Percentiles rank a stretch among this genome's conserved stretches.
Conservation (phyloP, 2,888 invertebrate species). For the Lycia hirtaria region DNA sequence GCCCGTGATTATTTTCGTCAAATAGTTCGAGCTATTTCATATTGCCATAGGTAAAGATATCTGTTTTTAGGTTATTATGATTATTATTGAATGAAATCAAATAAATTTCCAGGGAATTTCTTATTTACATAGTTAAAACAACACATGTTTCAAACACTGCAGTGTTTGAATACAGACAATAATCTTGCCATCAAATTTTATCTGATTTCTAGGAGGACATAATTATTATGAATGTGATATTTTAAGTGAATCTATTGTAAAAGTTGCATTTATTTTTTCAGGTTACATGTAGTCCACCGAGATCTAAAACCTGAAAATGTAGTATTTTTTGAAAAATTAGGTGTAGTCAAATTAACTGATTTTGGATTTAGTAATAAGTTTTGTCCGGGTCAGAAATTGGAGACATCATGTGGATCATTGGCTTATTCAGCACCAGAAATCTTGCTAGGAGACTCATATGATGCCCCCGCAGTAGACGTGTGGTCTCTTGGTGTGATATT, state of each 20-base stretch:
- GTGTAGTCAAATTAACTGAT: slow-evolving; percentile 99
- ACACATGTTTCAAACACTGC: no score
- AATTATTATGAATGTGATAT: not conserved
- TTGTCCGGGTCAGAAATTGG: slow-evolving; percentile 97
- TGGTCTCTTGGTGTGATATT: slow-evolving; percentile 99
- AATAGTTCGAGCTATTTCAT: slow-evolving; percentile 98
- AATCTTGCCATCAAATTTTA: no score
- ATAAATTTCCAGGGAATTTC: no score
- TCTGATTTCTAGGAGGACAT: no score
- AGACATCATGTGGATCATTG: slow-evolving; percentile 98
- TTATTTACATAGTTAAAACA: no score
- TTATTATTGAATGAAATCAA: no score
- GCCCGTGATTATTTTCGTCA: slow-evolving; percentile 97
- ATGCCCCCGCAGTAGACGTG: slow-evolving; percentile 99
- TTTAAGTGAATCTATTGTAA: not conserved
- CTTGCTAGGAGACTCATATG: slow-evolving; percentile 98
- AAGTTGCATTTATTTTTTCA: slow-evolving; percentile 50
- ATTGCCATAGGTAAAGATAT: slow-evolving; percentile 93
- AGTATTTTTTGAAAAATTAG: slow-evolving; percentile 98
- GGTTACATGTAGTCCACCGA: slow-evolving; percentile 89
- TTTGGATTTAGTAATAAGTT: slow-evolving; percentile 99
- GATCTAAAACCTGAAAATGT: slow-evolving; percentile 99
- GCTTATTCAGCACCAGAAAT: slow-evolving; percentile 99
- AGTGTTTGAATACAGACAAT: no score
- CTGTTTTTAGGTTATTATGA: no score